A percentile compares a stretch with the other conserved stretches of the same genome.
Evolutionary conservation across 2,797 vertebrate genomes (phyloP).

Genomic region (Myoxocephalus aenaeus): DNA sequence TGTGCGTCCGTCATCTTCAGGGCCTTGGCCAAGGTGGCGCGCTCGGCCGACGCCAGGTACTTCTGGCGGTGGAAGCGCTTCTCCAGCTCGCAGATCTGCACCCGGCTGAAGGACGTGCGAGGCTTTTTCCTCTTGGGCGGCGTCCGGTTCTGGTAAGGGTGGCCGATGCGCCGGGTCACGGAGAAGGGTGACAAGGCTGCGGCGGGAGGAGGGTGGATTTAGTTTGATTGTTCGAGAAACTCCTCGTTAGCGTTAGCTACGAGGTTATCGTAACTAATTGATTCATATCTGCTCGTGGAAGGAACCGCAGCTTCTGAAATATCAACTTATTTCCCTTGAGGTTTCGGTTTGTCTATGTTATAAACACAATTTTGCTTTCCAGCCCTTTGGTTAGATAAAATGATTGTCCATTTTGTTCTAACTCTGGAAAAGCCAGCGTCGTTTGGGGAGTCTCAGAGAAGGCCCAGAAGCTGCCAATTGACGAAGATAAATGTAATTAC

Average conservation of each 20-base stretch:
- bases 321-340: constrained; percentile 44
- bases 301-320: constrained; percentile 1
- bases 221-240: background rate
- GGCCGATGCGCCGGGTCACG: constrained; percentile 92
- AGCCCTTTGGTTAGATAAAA: constrained; percentile 33
- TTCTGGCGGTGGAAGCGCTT: constrained; percentile 97
- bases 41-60: constrained; percentile 94
- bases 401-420: constrained; percentile 47
- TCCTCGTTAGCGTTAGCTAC: background rate
- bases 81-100: constrained; percentile 98
- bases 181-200: constrained; percentile 94
- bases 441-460: constrained; percentile 47
- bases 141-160: constrained; percentile 97
- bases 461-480: constrained; percentile 58
- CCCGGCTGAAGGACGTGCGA: constrained; percentile 93
- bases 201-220: constrained; percentile 54
- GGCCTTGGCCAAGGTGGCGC: constrained; percentile 92
- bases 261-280: background rate
- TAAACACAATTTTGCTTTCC: constrained; percentile 29
- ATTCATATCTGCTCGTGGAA: background rate
- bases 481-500: constrained; percentile 60
- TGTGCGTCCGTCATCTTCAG: constrained; percentile 98
- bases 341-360: constrained; percentile 26
- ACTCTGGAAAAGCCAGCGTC: constrained; percentile 40
- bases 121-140: constrained; percentile 97